phyloP scores from a whole-genome alignment of 1,140 invertebrate species.

The Drosophila baimaii region DNA sequence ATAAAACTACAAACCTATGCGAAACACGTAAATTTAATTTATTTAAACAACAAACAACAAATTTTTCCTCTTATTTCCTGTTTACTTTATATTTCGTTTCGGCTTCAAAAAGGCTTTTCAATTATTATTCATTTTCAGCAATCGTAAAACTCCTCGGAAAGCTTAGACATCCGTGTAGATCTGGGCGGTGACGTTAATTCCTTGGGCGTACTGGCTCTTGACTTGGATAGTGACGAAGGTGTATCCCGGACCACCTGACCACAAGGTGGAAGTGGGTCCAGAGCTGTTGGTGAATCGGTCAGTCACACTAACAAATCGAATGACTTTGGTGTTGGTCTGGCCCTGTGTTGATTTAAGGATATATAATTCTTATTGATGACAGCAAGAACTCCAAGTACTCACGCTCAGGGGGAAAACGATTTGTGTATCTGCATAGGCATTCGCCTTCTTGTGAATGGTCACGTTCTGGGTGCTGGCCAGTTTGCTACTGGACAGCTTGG shows the following conservation, averaged over 20 bases:
- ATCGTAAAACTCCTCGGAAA: neutral
- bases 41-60: no score
- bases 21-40: neutral
- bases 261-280: slow-evolving; percentile 42
- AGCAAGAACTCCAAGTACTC: slow-evolving; percentile 4
- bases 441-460: slow-evolving; percentile 25
- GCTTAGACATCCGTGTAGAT: slow-evolving; percentile 25
- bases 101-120: neutral
- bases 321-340: slow-evolving; percentile 50
- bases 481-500: slow-evolving; percentile 36
- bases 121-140: neutral
- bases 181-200: slow-evolving; percentile 34
- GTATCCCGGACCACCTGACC: slow-evolving; percentile 51
- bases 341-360: slow-evolving; percentile 34
- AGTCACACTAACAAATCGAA: slow-evolving; percentile 51
- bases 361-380: neutral
- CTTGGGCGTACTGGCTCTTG: slow-evolving; percentile 44
- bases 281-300: slow-evolving; percentile 65
- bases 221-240: slow-evolving; percentile 41
- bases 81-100: neutral
- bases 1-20: neutral
- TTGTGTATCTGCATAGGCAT: slow-evolving; percentile 4
- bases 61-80: neutral
- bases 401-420: slow-evolving; percentile 36
- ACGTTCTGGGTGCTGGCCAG: slow-evolving; percentile 42